A percentile compares a stretch with the other conserved stretches of the same genome.
Conservation (phyloP, 2,797 vertebrate species). For the Silurus aristotelis region DNA sequence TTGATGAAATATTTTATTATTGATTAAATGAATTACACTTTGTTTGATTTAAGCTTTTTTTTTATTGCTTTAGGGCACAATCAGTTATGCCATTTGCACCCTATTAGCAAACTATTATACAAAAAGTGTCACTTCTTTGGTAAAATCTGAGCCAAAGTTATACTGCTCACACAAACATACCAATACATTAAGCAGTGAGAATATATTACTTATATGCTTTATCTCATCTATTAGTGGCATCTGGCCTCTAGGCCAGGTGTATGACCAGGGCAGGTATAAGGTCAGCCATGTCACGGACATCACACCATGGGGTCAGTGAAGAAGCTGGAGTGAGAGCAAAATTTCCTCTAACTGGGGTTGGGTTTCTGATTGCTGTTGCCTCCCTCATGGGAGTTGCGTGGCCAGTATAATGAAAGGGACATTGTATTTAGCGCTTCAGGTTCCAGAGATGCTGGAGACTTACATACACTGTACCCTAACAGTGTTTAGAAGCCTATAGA, state of each 20-base stretch:
- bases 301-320: constrained; percentile 48
- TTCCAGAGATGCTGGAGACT: background rate
- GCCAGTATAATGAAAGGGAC: constrained; percentile 33
- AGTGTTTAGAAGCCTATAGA: background rate
- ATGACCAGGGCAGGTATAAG: constrained; percentile 54
- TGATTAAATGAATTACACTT: no score
- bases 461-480: background rate
- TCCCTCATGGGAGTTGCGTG: constrained; percentile 39
- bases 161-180: background rate
- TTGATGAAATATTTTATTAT: constrained; percentile 6
- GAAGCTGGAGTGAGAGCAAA: constrained; percentile 43
- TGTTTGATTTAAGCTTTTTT: background rate
- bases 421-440: constrained; percentile 33
- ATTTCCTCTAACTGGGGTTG: constrained; percentile 27
- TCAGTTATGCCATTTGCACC: no score
- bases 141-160: background rate
- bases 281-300: constrained; percentile 45
- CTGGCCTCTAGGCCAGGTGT: constrained; percentile 55
- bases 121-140: background rate
- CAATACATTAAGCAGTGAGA: constrained; percentile 21
- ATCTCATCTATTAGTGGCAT: constrained; percentile 45
- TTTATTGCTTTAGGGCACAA: background rate
- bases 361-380: constrained; percentile 43
- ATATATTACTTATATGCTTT: constrained; percentile 46
- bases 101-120: background rate